A percentile compares a stretch with the other conserved stretches of the same genome.
Evolutionary conservation across 1,140 invertebrate species (phyloP).

Genomic region (Drosophila sucinea): DNA sequence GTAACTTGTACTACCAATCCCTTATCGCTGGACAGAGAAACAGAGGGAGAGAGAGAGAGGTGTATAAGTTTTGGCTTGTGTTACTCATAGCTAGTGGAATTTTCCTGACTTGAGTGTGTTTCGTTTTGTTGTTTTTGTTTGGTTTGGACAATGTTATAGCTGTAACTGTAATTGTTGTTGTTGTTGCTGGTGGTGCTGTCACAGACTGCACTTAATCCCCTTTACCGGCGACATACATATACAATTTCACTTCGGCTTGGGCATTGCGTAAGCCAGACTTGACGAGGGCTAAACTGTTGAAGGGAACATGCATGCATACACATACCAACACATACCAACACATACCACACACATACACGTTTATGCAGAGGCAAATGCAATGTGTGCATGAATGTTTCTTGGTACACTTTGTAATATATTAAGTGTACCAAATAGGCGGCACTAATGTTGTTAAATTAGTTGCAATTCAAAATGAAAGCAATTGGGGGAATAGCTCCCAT

Average conservation of each 20-base stretch:
- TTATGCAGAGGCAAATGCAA: conserved; percentile 8
- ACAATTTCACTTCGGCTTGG: conserved; percentile 66
- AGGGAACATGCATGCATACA: conserved; percentile 38
- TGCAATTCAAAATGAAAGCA: conserved; percentile 16
- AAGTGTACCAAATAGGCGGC: conserved; percentile 64
- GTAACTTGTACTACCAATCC: too few species aligned
- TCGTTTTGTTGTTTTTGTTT: conserved; percentile 32
- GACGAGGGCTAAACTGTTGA: conserved; percentile 43
- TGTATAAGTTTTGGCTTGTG: too few species aligned
- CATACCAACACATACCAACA: conserved; percentile 15
- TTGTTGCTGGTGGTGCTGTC: conserved; percentile 19
- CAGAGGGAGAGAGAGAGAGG: too few species aligned
- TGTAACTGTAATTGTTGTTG: conserved; percentile 45
- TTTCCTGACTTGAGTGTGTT: background rate
- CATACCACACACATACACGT: conserved; percentile 27
- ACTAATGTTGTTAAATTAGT: conserved; percentile 64
- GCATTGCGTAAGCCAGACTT: conserved; percentile 68
- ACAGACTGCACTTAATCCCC: conserved; percentile 70
- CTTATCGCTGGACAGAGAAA: too few species aligned
- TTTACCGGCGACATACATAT: conserved; percentile 62
- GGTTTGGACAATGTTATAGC: conserved; percentile 64
- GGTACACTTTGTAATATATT: conserved; percentile 43
- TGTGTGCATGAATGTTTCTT: conserved; percentile 17
- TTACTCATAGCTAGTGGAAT: conserved; percentile 12
- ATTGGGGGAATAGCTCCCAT: conserved; percentile 11